Percentiles rank a stretch among this genome's conserved stretches.
These are phyloP conservation scores for Sebastes iracundus DNA, from an alignment of 2,797 vertebrate species.

Conservation along the genomic window DNA sequence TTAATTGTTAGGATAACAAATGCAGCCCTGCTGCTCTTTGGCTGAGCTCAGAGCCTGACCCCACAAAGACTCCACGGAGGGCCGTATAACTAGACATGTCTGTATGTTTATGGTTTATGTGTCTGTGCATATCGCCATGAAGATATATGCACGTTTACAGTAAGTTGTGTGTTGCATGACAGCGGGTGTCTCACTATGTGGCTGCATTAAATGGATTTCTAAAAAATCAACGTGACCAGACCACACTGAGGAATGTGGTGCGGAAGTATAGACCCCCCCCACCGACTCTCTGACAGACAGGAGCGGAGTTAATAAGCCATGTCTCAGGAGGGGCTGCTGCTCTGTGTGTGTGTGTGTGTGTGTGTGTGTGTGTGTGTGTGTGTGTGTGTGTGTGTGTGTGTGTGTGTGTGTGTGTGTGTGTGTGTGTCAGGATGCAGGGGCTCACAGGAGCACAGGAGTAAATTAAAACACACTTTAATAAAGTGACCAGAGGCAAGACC, in stretches of 20 bases:
- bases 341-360: slow-evolving; percentile 4
- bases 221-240: slow-evolving; percentile 55
- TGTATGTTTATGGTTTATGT: slow-evolving; percentile 20
- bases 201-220: slow-evolving; percentile 44
- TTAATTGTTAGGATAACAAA: slow-evolving; percentile 55
- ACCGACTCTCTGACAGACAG: slow-evolving; percentile 80
- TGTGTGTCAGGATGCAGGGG: slow-evolving; percentile 62
- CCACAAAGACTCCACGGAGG: slow-evolving; percentile 28
- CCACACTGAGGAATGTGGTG: slow-evolving; percentile 58
- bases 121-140: not conserved
- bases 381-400: slow-evolving; percentile 19
- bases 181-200: slow-evolving; percentile 8
- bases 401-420: slow-evolving; percentile 37
- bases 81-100: slow-evolving; percentile 18
- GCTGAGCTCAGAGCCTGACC: slow-evolving; percentile 13
- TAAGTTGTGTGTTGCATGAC: slow-evolving; percentile 17
- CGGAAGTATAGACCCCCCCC: slow-evolving; percentile 57
- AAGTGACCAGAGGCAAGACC: slow-evolving; percentile 87
- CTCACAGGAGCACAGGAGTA: slow-evolving; percentile 81
- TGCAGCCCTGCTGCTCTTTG: slow-evolving; percentile 22
- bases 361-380: too few relatives aligned
- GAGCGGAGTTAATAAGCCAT: slow-evolving; percentile 77
- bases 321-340: slow-evolving; percentile 61
- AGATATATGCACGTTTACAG: not conserved
- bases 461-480: slow-evolving; percentile 93